Percentiles rank a stretch among this genome's conserved stretches.
Conservation (phyloP, 2,113 vertebrate genomes). For the Mormoops blainvillei region DNA sequence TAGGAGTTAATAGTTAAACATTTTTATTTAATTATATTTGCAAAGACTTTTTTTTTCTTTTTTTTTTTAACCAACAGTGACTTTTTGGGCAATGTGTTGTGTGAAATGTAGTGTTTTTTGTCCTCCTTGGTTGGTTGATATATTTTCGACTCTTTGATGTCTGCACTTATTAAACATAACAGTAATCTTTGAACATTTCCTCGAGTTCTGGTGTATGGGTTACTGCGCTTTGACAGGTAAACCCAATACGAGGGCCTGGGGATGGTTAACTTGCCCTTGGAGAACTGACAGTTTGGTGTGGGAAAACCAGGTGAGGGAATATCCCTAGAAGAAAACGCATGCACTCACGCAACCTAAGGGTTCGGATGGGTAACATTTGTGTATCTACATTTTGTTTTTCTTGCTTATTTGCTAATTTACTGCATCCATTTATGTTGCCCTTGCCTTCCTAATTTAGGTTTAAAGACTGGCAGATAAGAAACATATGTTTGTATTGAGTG, state of each 20-base stretch:
- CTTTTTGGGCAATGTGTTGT: not conserved
- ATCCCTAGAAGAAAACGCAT: not conserved
- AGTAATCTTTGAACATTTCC: not conserved
- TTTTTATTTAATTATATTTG: not conserved
- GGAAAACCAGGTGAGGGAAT: not conserved
- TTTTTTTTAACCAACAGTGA: not conserved
- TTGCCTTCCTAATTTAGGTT: not conserved
- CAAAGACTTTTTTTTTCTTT: not conserved
- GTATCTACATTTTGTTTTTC: not conserved
- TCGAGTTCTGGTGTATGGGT: not conserved
- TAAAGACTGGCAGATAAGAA: not conserved
- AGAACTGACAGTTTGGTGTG: not conserved
- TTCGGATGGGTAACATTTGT: not conserved
- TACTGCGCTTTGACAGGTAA: not conserved
- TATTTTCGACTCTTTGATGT: not conserved
- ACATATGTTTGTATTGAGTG: not conserved
- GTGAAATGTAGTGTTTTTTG: not conserved
- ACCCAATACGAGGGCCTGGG: not conserved
- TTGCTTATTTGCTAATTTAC: not conserved
- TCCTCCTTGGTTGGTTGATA: not conserved
- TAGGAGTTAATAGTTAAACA: not conserved
- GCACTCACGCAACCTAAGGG: rapidly evolving
- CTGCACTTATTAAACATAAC: not conserved
- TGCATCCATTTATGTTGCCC: not conserved
- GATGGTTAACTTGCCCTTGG: not conserved